A percentile compares a stretch with the other conserved stretches of the same genome.
These are phyloP conservation scores for Chymomyza procnemis DNA, from an alignment of 2,888 invertebrate genomes.

Conservation along the genomic window DNA sequence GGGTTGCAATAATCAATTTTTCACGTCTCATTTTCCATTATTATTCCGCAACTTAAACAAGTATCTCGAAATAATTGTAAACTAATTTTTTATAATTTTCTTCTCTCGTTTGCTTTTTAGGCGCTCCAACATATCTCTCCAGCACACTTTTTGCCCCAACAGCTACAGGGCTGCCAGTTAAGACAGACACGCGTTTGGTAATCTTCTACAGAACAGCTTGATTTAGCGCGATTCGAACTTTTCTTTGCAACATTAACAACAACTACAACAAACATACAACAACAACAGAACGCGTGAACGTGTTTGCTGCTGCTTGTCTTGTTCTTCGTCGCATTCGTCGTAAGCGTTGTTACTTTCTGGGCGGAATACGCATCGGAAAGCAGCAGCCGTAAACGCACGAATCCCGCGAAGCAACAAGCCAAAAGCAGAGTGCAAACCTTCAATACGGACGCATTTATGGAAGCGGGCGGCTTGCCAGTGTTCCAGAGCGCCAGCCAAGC, in stretches of 20 bases:
- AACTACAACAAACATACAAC: not conserved
- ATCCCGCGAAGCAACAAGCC: slow-evolving; percentile 64
- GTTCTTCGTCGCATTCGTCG: slow-evolving; percentile 69
- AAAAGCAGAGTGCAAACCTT: slow-evolving; percentile 56
- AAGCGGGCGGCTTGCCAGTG: slow-evolving; percentile 79
- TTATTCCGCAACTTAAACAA: too few species aligned
- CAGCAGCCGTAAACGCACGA: slow-evolving; percentile 59
- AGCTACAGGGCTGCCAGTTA: slow-evolving; percentile 48
- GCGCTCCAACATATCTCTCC: not conserved
- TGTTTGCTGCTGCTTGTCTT: slow-evolving; percentile 52
- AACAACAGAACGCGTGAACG: slow-evolving; percentile 23
- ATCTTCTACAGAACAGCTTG: not conserved
- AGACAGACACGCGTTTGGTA: slow-evolving; percentile 8
- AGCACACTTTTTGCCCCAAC: slow-evolving; percentile 19
- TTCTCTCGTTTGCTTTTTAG: not conserved
- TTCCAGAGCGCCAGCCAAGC: slow-evolving; percentile 79
- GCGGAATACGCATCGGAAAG: not conserved
- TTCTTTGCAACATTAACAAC: slow-evolving; percentile 6
- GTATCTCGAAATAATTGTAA: not conserved
- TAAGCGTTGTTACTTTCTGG: slow-evolving; percentile 44
- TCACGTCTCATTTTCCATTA: too few species aligned
- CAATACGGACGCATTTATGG: slow-evolving; percentile 77
- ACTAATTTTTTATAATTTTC: not conserved
- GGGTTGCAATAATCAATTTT: too few species aligned
- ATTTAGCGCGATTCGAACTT: not conserved